phyloP scores from a whole-genome alignment of 2,113 vertebrate species.

The Muscicapa adusta region DNA sequence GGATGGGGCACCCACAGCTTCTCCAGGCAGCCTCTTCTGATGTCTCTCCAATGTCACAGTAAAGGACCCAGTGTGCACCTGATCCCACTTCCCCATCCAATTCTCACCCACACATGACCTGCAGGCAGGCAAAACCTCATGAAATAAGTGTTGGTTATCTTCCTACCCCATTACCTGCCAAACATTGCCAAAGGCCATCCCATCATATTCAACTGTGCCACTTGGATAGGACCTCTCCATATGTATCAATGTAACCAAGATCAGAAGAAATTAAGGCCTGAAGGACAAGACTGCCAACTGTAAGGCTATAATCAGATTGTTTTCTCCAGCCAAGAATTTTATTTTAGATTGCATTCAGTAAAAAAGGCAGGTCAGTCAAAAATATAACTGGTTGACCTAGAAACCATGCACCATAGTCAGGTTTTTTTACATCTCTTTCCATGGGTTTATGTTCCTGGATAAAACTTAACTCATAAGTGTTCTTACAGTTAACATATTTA shows the following conservation, averaged over 20 bases:
- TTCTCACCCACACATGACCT: neutral
- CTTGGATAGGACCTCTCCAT: neutral
- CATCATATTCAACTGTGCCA: neutral
- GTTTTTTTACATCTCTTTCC: neutral
- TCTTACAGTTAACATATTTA: neutral
- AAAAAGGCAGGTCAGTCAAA: neutral
- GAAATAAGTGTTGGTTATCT: neutral
- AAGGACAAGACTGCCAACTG: neutral
- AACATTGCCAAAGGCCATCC: neutral
- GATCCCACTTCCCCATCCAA: neutral
- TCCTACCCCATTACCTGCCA: neutral
- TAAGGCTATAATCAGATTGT: neutral
- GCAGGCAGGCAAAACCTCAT: neutral
- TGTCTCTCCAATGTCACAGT: neutral
- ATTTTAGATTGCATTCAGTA: neutral
- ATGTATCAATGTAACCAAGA: fast-evolving
- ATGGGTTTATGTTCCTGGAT: neutral
- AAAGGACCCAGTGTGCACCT: fast-evolving
- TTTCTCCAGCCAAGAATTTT: neutral
- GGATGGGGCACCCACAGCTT: neutral
- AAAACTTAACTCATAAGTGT: neutral
- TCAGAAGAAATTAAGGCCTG: neutral
- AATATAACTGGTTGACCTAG: neutral
- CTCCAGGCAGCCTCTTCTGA: neutral
- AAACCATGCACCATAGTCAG: neutral